phyloP scores from a whole-genome alignment of 1,140 invertebrate species.

The Zaprionus davidi region DNA sequence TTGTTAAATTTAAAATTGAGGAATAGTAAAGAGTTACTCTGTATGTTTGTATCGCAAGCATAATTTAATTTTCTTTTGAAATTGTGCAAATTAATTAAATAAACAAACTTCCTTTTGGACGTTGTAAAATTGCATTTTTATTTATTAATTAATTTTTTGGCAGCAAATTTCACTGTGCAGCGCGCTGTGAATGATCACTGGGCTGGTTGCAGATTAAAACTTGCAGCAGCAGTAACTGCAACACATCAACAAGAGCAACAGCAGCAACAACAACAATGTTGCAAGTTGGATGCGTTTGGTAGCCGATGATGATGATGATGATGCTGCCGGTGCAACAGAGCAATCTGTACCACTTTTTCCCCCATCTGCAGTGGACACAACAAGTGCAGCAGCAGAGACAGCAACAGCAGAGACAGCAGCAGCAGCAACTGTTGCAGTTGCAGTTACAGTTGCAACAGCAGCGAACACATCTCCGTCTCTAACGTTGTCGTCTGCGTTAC shows the following conservation, averaged over 20 bases:
- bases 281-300: conserved; percentile 52
- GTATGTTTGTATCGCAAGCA: not conserved
- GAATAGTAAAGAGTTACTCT: too few species aligned
- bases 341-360: conserved; percentile 79
- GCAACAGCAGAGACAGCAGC: conserved; percentile 37
- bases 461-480: conserved; percentile 76
- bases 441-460: conserved; percentile 54
- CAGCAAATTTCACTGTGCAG: conserved; percentile 8
- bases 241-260: conserved; percentile 62
- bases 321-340: conserved; percentile 37
- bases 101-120: not conserved
- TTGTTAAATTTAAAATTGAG: too few species aligned
- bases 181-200: conserved; percentile 41
- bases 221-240: conserved; percentile 42
- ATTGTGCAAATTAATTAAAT: not conserved
- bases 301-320: conserved; percentile 50
- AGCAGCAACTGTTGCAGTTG: conserved; percentile 28
- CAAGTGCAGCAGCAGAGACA: conserved; percentile 64
- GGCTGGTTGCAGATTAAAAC: conserved; percentile 41
- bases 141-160: conserved; percentile 16
- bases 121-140: conserved; percentile 5
- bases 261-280: conserved; percentile 39
- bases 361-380: conserved; percentile 62
- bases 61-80: not conserved
- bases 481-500: conserved; percentile 69